These are phyloP conservation scores for Microctonus hyperodae DNA, from an alignment of 2,888 invertebrate genomes.

Conservation along the genomic window DNA sequence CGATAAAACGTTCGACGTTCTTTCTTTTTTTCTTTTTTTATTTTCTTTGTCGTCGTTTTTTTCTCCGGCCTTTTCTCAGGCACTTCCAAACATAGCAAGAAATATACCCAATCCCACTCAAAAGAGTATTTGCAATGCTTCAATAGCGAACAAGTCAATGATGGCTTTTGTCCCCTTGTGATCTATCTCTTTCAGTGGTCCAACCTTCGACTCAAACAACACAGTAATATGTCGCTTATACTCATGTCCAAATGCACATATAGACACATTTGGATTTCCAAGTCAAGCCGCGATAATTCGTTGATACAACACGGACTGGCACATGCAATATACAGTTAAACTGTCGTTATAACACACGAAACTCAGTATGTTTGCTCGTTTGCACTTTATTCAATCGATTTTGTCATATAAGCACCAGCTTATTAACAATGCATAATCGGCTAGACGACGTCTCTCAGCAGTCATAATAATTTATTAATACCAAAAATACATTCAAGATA, in stretches of 20 bases:
- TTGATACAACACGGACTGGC: conserved; percentile 30
- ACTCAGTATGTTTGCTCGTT: conserved; percentile 31
- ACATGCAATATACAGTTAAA: neutral
- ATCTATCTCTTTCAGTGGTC: conserved; percentile 11
- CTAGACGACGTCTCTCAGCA: conserved; percentile 1
- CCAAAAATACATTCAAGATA: neutral
- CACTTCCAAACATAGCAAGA: neutral
- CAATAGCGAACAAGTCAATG: conserved; percentile 22
- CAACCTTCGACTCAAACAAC: conserved; percentile 13
- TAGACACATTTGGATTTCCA: neutral
- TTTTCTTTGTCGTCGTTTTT: neutral
- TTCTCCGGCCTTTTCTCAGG: neutral
- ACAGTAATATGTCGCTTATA: conserved; percentile 4
- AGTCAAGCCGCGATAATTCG: conserved; percentile 26
- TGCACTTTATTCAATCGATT: conserved; percentile 23
- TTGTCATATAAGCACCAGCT: neutral
- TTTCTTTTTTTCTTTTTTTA: neutral
- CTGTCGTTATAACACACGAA: neutral
- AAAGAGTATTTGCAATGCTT: conserved; percentile 26
- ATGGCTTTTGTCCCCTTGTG: conserved; percentile 9
- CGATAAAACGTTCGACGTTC: conserved; percentile 15
- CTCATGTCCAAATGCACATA: neutral
- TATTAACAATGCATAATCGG: neutral
- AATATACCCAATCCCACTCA: neutral
- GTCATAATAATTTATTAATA: neutral